A percentile compares a stretch with the other conserved stretches of the same genome.
These are phyloP conservation scores for Candoia aspera DNA, from an alignment of 2,113 vertebrate genomes.

Conservation along the genomic window DNA sequence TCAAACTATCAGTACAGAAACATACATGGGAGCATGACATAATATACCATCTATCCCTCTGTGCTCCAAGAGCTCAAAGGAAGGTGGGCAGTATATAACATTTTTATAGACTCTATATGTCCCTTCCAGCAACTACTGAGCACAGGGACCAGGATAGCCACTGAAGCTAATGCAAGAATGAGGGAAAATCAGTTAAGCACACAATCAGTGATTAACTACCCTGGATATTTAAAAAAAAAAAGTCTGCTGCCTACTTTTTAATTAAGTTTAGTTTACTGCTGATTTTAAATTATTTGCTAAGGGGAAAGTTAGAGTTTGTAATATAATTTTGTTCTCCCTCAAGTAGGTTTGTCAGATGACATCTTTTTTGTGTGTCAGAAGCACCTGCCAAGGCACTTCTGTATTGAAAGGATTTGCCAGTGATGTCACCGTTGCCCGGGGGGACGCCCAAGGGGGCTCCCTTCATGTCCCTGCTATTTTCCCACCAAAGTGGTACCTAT, in stretches of 20 bases:
- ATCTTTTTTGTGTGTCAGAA: too few relatives aligned
- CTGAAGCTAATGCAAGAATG: background rate
- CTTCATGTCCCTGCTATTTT: too few relatives aligned
- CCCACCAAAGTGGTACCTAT: too few relatives aligned
- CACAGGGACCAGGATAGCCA: background rate
- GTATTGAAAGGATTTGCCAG: too few relatives aligned
- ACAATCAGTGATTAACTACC: background rate
- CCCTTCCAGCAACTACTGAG: background rate
- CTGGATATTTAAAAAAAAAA: background rate
- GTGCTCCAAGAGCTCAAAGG: background rate
- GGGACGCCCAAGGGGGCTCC: too few relatives aligned
- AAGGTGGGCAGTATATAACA: background rate
- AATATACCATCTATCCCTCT: background rate
- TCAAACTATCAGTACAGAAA: background rate
- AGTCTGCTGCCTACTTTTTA: background rate
- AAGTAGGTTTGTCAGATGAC: background rate
- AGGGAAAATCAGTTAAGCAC: background rate
- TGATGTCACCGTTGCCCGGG: too few relatives aligned
- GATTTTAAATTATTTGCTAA: background rate
- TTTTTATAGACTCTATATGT: background rate
- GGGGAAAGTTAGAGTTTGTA: background rate
- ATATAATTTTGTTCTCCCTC: background rate
- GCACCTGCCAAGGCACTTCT: too few relatives aligned
- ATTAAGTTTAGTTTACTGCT: background rate
- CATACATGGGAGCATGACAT: background rate